Evolutionary conservation across 2,797 vertebrate genomes (phyloP), one percentile per base, ranked within the genome.

Genomic region (Sebastes matsubarae): DNA sequence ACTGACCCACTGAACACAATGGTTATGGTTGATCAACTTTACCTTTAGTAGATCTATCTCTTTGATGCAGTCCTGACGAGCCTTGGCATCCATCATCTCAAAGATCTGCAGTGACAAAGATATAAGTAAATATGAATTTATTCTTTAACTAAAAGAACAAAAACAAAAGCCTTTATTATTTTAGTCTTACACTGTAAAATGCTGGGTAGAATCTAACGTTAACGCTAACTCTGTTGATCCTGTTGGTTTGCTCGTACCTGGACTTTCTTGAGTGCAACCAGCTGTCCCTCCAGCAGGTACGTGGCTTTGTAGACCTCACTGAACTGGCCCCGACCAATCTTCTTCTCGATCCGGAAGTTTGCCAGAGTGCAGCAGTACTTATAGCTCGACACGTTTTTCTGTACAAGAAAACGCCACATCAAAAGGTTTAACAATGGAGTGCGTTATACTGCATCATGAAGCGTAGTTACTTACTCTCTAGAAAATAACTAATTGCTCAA

Each of bases 61-160:
- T 90, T 98, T 98, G 91, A 99, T 94, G 73, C 97, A 99, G 91
- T 98, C 97, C 89, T 98, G 97, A 68, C 97, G 95, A 13, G 97
- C 96, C 87, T 98, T 98, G 67, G 97, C 97, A 22, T 99, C 98
- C 97, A 98, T 97, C 97, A 98, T 98, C 90, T 98, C 97, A 88
- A 98, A 99, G 86, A 99, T 97, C 98, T 98, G 90, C 68, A 65
- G 52, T 8, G 52, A 24, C 14, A 59, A 52, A 52, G 27, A 69
- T 6, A 13, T 4, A 14, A 9, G 9, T 12, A 2, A 46, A 64
- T 20, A 20, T 57, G 6, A 16, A 20, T 16, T 29, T 30, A 25
- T 50, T 50, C 46, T 50, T 50, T 50, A 50, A 18, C 1, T 50
- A 50, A 50, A 46, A 46, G 0, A 46, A 46, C 16, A 18, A 46